Evolutionary conservation across 2,113 vertebrate species (phyloP).

Genomic region (Lamprotornis superbus): DNA sequence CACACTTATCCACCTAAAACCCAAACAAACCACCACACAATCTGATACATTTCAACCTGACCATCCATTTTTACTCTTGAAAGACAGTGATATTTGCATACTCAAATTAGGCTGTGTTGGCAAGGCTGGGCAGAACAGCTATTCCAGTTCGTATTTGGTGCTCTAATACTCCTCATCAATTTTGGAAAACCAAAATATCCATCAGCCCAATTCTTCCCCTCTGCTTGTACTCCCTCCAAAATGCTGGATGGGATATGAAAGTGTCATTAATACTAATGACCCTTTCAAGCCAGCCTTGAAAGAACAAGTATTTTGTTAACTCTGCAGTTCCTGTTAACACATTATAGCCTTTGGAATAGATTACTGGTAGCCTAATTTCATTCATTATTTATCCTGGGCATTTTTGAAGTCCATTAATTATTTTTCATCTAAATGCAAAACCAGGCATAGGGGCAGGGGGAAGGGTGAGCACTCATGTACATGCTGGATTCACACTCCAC

Average conservation of each 20-base stretch:
- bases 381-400: conserved; percentile 21
- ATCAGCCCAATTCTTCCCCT: neutral
- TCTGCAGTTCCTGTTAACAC: conserved; percentile 13
- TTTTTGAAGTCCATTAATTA: conserved; percentile 14
- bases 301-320: neutral
- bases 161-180: neutral
- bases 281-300: neutral
- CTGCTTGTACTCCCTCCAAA: neutral
- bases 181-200: neutral
- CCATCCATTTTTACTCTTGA: neutral
- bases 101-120: neutral
- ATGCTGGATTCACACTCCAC: neutral
- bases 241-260: neutral
- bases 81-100: neutral
- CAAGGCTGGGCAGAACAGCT: neutral
- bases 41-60: neutral
- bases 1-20: neutral
- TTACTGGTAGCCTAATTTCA: neutral
- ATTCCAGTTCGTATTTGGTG: neutral
- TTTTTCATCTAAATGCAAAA: conserved; percentile 14
- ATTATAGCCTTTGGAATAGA: neutral
- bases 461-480: neutral
- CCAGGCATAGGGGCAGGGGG: neutral
- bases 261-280: neutral
- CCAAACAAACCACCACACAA: neutral